Evolutionary conservation across 1,140 invertebrate species (phyloP).

Genomic region (Mizuhopecten yessoensis): DNA sequence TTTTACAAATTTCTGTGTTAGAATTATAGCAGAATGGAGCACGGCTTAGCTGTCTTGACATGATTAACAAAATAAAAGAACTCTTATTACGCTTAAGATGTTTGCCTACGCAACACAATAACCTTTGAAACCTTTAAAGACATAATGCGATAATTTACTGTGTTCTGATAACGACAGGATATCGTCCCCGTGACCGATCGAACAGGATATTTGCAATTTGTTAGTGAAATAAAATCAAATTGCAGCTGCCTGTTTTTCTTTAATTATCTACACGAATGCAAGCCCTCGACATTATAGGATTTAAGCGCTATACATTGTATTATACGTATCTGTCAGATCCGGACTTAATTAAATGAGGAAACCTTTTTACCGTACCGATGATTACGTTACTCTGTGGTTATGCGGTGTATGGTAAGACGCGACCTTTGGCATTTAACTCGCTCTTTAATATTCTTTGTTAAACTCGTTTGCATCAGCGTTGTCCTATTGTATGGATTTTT

Average conservation of each 20-base stretch:
- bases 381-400: not conserved
- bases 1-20: too few relatives aligned
- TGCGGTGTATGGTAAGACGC: not conserved
- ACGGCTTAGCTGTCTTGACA: not conserved
- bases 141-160: not conserved
- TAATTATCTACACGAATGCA: not conserved
- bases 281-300: not conserved
- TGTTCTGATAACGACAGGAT: not conserved
- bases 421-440: not conserved
- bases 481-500: not conserved
- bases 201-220: not conserved
- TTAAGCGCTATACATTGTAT: not conserved
- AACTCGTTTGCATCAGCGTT: conserved; percentile 16
- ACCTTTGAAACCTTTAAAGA: not conserved
- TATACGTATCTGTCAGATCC: not conserved
- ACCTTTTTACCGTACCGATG: not conserved
- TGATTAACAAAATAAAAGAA: not conserved
- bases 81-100: too few relatives aligned
- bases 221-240: not conserved
- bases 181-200: not conserved
- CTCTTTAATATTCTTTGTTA: not conserved
- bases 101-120: not conserved
- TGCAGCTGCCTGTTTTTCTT: not conserved
- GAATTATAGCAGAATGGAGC: too few relatives aligned
- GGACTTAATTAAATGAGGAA: conserved; percentile 18